Percentiles rank a stretch among this genome's conserved stretches.
Evolutionary conservation across 2,888 invertebrate genomes (phyloP).

Genomic region (Temnothorax rugatulus): DNA sequence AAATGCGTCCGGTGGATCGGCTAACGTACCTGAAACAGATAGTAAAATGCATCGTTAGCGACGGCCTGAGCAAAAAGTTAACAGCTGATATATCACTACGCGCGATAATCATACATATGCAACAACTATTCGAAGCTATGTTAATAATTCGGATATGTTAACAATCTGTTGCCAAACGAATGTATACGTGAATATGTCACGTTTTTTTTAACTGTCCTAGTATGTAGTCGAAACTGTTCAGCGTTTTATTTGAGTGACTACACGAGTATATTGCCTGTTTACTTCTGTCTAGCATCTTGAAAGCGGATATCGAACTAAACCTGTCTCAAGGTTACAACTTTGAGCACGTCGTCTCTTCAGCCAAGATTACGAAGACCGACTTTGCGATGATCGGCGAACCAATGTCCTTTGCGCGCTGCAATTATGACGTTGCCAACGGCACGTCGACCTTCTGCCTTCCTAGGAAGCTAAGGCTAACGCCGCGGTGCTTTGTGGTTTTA

Average conservation of each 20-base stretch:
- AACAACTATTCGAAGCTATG: background rate
- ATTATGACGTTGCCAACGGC: conserved; percentile 26
- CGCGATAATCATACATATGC: conserved; percentile 1
- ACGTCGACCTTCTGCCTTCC: conserved; percentile 11
- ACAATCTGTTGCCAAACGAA: background rate
- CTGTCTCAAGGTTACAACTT: background rate
- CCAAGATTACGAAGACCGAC: background rate
- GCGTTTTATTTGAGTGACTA: background rate
- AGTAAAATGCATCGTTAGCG: conserved; percentile 32
- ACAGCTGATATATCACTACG: background rate
- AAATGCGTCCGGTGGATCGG: conserved; percentile 2
- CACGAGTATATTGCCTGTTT: background rate
- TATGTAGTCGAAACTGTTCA: background rate
- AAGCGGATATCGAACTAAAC: background rate
- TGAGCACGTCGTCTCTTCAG: background rate
- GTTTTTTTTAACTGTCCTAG: background rate
- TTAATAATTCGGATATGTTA: conserved; percentile 9
- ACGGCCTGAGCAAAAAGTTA: background rate
- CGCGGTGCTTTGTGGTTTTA: conserved; percentile 46
- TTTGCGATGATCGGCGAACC: background rate
- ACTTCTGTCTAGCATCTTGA: background rate
- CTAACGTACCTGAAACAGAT: conserved; percentile 57
- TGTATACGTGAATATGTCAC: background rate
- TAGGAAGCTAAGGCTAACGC: background rate
- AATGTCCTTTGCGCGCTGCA: conserved; percentile 15